Evolutionary conservation across 2,888 invertebrate genomes (phyloP).

Genomic region (Eurytoma adleriae): DNA sequence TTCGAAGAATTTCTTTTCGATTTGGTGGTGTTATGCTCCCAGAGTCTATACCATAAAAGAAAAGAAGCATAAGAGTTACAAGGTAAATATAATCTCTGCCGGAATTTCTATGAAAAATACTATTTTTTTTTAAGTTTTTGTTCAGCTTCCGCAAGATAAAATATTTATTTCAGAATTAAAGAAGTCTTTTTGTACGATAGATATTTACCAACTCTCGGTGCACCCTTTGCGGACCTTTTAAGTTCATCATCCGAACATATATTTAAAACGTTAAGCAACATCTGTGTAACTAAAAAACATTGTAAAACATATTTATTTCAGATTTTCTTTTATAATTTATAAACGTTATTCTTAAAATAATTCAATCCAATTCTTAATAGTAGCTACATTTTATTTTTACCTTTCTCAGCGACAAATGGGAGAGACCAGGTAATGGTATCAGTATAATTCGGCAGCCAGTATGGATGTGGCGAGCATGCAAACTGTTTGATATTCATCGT

Average conservation of each 20-base stretch:
- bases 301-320: too few relatives aligned
- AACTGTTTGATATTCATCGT: slow-evolving; percentile 49
- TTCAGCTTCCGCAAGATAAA: too few relatives aligned
- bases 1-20: slow-evolving; percentile 80
- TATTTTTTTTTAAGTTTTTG: background rate
- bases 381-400: slow-evolving; percentile 3
- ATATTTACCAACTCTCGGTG: slow-evolving; percentile 2
- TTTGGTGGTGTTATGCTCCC: background rate
- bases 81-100: background rate
- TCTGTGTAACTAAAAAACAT: slow-evolving; percentile 42
- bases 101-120: background rate
- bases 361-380: background rate
- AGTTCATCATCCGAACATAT: slow-evolving; percentile 53
- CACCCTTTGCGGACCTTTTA: background rate
- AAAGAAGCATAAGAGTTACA: background rate
- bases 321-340: too few relatives aligned
- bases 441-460: slow-evolving; percentile 52
- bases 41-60: background rate
- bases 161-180: too few relatives aligned
- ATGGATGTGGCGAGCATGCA: slow-evolving; percentile 38
- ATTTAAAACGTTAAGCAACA: slow-evolving; percentile 32
- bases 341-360: too few relatives aligned
- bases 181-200: background rate
- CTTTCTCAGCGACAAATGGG: slow-evolving; percentile 49
- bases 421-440: slow-evolving; percentile 51